Base-by-base conservation (phyloP, 1,140 invertebrate species). In the Nephila pilipes region DNA sequence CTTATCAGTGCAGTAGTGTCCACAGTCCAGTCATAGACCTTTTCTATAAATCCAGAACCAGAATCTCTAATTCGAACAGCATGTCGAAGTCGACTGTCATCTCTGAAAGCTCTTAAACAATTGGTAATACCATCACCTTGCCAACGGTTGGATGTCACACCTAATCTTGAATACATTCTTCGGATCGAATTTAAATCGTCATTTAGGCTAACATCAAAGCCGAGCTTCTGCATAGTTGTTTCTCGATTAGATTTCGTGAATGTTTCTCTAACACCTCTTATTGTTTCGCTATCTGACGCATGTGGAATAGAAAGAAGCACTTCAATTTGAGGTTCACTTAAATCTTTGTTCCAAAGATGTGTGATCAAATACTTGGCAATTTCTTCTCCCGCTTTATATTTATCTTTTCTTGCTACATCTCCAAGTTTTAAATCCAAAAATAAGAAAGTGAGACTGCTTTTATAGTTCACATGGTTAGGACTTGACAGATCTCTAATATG, bases 381-480 rank as follows among this genome's bases (percentile, higher is more conserved):
- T 75, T 94, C 92, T 79, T 93, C 80, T 55, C 94, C 94, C 20
- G 94, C 94, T 32, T 85, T 91, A 10, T 93, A 93, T 87, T 95
- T 94, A 20, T 93, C 87, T 1, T 57, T 83, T 46, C 93, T 75
- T 3, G 69, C 32, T 4, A 95, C 85, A 36, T 93, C 79, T 0
- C 85, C 85, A 18, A 94, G 55, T 88, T 95, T 95, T 22, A 95
- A 63, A 87, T 95, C 92, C 14, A 93, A 36, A 65, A 93, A 89
- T 36, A 93, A 83, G 29, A 93, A 55, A n/a, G 92, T 88, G 8
- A 93, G 85, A 65, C 87, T 80, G 25, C 83, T 81, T n/a, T 83
- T 46, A 54, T 92, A 94, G 12, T 63, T 89, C 16, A 25, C 14
- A 75, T 80, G 55, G 65, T 90, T 83, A 0, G 90, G 93, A 60